A percentile compares a stretch with the other conserved stretches of the same genome.
Evolutionary conservation across 2,888 invertebrate species (phyloP).

Genomic region (Luperina testacea): DNA sequence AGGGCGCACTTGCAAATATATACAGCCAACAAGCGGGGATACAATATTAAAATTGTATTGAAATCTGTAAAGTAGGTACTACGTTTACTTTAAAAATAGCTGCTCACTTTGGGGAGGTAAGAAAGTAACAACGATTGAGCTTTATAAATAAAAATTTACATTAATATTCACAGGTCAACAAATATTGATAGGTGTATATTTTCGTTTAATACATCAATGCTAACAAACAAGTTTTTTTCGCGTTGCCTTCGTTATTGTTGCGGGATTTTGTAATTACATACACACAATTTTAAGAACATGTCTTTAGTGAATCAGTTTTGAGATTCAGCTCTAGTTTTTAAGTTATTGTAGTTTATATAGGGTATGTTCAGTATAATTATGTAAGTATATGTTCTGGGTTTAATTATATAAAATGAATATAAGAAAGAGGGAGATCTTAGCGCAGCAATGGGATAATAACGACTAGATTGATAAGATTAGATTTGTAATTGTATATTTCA

Average conservation of each 20-base stretch:
- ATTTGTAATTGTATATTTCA: too few relatives aligned
- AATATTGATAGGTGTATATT: too few relatives aligned
- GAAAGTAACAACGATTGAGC: background rate
- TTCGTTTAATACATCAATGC: too few relatives aligned
- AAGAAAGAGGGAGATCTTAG: background rate
- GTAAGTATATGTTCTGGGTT: background rate
- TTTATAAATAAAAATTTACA: background rate
- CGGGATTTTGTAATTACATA: background rate
- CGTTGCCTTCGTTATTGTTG: background rate
- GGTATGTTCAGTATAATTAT: too few relatives aligned
- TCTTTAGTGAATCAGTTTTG: background rate
- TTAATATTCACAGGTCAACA: background rate
- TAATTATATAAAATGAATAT: background rate
- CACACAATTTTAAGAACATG: background rate
- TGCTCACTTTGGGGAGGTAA: background rate
- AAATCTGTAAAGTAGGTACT: slow-evolving; percentile 8
- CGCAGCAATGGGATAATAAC: background rate
- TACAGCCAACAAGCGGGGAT: slow-evolving; percentile 75
- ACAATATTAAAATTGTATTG: slow-evolving; percentile 38
- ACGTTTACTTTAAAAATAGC: slow-evolving; percentile 7
- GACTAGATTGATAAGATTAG: too few relatives aligned
- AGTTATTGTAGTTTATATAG: background rate
- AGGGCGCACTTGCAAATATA: slow-evolving; percentile 76
- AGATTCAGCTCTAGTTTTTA: background rate
- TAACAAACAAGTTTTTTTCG: too few relatives aligned